phyloP scores from a whole-genome alignment of 2,797 vertebrate species.

The Triplophysa bombifrons region DNA sequence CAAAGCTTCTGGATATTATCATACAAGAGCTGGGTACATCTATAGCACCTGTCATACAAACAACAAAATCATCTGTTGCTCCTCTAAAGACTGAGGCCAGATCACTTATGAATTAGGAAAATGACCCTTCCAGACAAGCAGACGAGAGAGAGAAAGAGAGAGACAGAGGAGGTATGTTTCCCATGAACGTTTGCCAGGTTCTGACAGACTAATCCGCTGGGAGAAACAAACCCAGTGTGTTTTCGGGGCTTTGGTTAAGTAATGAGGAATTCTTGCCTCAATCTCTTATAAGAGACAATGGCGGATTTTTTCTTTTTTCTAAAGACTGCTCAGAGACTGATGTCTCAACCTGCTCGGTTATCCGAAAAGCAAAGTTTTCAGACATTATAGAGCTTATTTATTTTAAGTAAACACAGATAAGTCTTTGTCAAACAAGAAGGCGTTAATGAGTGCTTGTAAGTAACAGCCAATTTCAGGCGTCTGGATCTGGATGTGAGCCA shows the following conservation, averaged over 20 bases:
- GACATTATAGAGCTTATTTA: slow-evolving; percentile 11
- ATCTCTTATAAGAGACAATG: slow-evolving; percentile 44
- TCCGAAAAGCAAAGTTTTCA: slow-evolving; percentile 10
- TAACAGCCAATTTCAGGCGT: neutral
- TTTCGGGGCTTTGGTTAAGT: slow-evolving; percentile 56
- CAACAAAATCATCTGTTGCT: slow-evolving; percentile 48
- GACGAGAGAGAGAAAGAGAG: slow-evolving; percentile 30
- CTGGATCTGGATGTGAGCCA: slow-evolving; percentile 28
- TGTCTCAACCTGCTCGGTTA: slow-evolving; percentile 30
- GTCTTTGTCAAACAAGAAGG: slow-evolving; percentile 24
- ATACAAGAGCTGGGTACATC: slow-evolving; percentile 28
- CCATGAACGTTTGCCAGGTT: slow-evolving; percentile 64
- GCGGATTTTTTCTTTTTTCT: slow-evolving; percentile 22
- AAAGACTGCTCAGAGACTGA: neutral
- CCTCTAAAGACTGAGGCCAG: slow-evolving; percentile 46
- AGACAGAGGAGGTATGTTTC: slow-evolving; percentile 59
- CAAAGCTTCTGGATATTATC: slow-evolving; percentile 48
- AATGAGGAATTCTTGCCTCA: slow-evolving; percentile 59
- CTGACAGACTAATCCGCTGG: slow-evolving; percentile 63
- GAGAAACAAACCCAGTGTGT: slow-evolving; percentile 59
- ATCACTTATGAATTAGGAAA: slow-evolving; percentile 54
- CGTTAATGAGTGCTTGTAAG: slow-evolving; percentile 14
- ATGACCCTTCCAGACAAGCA: slow-evolving; percentile 49
- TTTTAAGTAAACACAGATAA: slow-evolving; percentile 26
- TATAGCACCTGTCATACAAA: slow-evolving; percentile 42